Conservation (phyloP, 2,888 invertebrate species). For the Chrysopilus asiliformis region DNA sequence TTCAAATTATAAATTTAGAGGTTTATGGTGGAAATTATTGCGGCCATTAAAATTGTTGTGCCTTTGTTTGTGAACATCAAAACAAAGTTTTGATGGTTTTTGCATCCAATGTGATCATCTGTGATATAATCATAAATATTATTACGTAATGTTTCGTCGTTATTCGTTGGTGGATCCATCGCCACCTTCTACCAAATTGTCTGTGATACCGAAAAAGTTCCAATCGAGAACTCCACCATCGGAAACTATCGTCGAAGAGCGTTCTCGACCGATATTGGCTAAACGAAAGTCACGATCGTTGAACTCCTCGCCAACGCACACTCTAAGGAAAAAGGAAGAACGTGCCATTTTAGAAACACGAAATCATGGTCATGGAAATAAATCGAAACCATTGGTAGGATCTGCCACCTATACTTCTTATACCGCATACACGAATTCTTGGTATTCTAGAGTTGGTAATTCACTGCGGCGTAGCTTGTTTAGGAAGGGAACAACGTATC, state of each 20-base stretch:
- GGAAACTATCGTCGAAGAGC: constrained; percentile 1
- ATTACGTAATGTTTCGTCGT: constrained; percentile 33
- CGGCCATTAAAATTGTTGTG: no score
- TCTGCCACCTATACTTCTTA: no score
- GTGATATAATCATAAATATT: no score
- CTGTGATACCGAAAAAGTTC: constrained; percentile 21
- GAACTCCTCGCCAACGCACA: constrained; percentile 28
- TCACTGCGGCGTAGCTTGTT: constrained; percentile 13
- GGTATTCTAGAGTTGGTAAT: constrained; percentile 15
- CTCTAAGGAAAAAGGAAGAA: constrained; percentile 6
- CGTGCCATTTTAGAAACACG: no score
- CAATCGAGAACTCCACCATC: constrained; percentile 12
- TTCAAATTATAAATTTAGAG: no score
- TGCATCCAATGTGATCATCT: no score
- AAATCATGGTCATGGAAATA: no score
- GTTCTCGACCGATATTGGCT: constrained; percentile 9
- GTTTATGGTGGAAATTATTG: no score
- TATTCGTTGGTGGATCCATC: constrained; percentile 32
- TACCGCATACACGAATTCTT: no score
- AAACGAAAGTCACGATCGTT: constrained; percentile 27
- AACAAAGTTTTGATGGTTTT: no score
- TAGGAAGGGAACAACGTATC: constrained; percentile 5
- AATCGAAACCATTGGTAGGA: no score
- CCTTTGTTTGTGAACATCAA: no score
- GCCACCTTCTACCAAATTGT: constrained; percentile 21